Conservation (phyloP, 1,140 invertebrate species). For the Sitodiplosis mosellana region DNA sequence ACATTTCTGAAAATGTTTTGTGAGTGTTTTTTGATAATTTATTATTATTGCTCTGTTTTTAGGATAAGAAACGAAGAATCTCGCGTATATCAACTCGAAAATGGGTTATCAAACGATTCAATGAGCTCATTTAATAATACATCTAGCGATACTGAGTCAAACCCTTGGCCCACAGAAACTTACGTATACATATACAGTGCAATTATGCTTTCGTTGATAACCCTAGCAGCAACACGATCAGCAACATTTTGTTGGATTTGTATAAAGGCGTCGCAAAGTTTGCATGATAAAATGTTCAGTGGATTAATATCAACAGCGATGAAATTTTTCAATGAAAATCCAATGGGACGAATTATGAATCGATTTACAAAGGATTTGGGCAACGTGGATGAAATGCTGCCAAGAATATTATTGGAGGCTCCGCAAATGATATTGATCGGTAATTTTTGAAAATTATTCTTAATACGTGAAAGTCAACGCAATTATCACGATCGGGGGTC, state of each 20-base stretch:
- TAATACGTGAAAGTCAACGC: too few relatives aligned
- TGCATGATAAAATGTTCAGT: constrained; percentile 47
- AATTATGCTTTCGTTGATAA: constrained; percentile 16
- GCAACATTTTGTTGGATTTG: constrained; percentile 34
- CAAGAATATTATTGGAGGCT: constrained; percentile 44
- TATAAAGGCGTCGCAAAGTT: constrained; percentile 36
- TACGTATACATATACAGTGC: constrained; percentile 17
- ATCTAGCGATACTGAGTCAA: too few relatives aligned
- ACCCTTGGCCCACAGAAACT: constrained; percentile 5
- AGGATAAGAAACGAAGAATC: too few relatives aligned
- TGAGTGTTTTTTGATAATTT: too few relatives aligned
- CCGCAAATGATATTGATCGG: background rate
- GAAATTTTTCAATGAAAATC: constrained; percentile 37
- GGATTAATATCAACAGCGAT: constrained; percentile 36
- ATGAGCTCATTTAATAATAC: too few relatives aligned
- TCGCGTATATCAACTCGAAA: too few relatives aligned
- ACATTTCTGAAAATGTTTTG: too few relatives aligned
- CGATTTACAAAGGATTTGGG: constrained; percentile 35
- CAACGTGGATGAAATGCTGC: constrained; percentile 49
- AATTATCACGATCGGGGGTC: constrained; percentile 1
- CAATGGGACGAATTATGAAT: constrained; percentile 33
- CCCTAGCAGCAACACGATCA: constrained; percentile 23
- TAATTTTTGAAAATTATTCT: constrained; percentile 35
- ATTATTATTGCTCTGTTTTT: too few relatives aligned
- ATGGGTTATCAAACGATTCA: too few relatives aligned